Base-by-base conservation (phyloP, 2,888 invertebrate genomes). In the Escarpia spicata region DNA sequence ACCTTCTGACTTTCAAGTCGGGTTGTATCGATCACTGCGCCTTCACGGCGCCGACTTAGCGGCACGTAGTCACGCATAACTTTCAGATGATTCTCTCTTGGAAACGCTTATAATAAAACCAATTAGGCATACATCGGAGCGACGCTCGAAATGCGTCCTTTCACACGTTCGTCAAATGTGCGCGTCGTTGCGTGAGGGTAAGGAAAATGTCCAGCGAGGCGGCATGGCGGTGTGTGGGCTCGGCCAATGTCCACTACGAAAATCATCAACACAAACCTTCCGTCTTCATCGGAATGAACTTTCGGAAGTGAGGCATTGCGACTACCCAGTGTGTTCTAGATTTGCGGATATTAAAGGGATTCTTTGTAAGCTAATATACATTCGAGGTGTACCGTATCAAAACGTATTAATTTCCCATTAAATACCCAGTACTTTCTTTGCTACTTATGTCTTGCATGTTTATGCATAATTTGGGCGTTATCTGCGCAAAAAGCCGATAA, bases 131-230 rank as follows among this genome's bases (percentile, higher is more conserved):
- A 75, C 75, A 26, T 52, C 75, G 75, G 26, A 6, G 26, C 19
- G 75, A 19, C 19, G 75, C 75, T 75, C 19, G 19, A n/a, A 75
- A 75, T 75, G 75, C 75, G n/a, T 75, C 75, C 19, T 75, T 75
- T 75, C 75, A 75, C 75, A 75, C 75, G 75, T 75, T 75, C 75
- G n/a, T 75, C 75, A 75, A 75, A 75, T 75, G 75, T 75, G 75
- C 75, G 75, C 75, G 75, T 75, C 75, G 75, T 3, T 15, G 75
- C 75, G 75, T 75, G 26, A 75, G 75, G 6, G 26, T 26, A 3
- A n/a, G 26, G 75, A 75, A 3, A 26, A 75, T n/a, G 75, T n/a
- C 26, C 75, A 75, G 75, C 19, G 75, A 75, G 75, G 75, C 75
- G n/a, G n/a, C n/a, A 52, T 52, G 52, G 75, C 75, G 75, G 75